Base-by-base conservation (phyloP, 2,113 vertebrate species). In the Craseonycteris thonglongyai region DNA sequence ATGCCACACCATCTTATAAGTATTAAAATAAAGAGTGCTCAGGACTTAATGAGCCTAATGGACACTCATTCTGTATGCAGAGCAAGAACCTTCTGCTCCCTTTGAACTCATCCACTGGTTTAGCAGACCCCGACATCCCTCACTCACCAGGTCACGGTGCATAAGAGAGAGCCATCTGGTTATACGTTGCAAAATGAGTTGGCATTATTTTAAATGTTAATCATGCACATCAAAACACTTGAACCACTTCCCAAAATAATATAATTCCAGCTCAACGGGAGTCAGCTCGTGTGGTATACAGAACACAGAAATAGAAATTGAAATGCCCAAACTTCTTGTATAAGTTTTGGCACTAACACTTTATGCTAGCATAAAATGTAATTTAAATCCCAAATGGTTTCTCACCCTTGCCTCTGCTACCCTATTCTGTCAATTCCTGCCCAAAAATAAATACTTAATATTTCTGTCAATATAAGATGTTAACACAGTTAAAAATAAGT, bases 11-110 rank as follows among this genome's bases (percentile, higher is more conserved):
- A 96, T 63, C 91, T 95, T 97, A 88, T 88, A 84, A 98, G 91
- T 87, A 90, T 97, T 98, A 97, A 96, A 97, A 95, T 97, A 97
- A 96, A 97, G 90, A 90, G 81, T 85, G 86, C 28, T 97, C 88
- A 76, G 74, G 97, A 97, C 97, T 98, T 98, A 98, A 98, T 97
- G 95, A 98, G 79, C 3, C 0, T 24, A 90, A 94, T 94, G 94
- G 75, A 72, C 84, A 63, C 26, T 95, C 72, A 86, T 93, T 97
- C 51, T 26, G 24, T 78, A 92, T 78, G n/a, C 90, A 76, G 35
- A 96, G 75, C 35, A 68, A 72, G 78, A 89, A 69, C 47, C 69
- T 82, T 42, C 4, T 33, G 92, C 38, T 76, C 26, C 1, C 0
- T 2, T 16, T 19, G 72, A 21, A 47, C 16, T 76, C 45, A 35